A percentile compares a stretch with the other conserved stretches of the same genome.
phyloP scores from a whole-genome alignment of 2,113 vertebrate species.

The Phodopus roborovskii region DNA sequence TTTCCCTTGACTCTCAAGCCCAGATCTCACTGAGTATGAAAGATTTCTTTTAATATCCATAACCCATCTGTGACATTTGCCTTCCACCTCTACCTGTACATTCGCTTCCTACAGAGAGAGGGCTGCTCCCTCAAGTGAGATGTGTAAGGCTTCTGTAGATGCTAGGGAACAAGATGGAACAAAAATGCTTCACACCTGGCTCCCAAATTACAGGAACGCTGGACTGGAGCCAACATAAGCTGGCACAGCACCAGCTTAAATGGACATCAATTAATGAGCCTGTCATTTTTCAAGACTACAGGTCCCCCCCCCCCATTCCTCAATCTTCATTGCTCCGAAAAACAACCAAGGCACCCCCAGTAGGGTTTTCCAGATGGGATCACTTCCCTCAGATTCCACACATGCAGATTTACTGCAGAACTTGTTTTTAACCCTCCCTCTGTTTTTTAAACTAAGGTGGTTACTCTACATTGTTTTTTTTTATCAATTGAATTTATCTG shows the following conservation, averaged over 20 bases:
- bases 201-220: slow-evolving; percentile 89
- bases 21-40: slow-evolving; percentile 70
- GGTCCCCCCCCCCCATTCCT: too few species aligned
- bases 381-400: slow-evolving; percentile 85
- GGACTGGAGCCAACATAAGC: slow-evolving; percentile 88
- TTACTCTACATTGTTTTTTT: slow-evolving; percentile 81
- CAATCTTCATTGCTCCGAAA: slow-evolving; percentile 82
- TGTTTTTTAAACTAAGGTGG: slow-evolving; percentile 75
- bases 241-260: slow-evolving; percentile 90
- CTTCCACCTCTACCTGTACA: slow-evolving; percentile 87
- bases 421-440: slow-evolving; percentile 62
- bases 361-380: slow-evolving; percentile 89
- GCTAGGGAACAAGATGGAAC: slow-evolving; percentile 89
- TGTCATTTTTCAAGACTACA: slow-evolving; percentile 89
- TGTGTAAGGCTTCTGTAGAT: slow-evolving; percentile 87
- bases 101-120: slow-evolving; percentile 88
- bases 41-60: slow-evolving; percentile 36
- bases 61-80: slow-evolving; percentile 85
- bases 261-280: slow-evolving; percentile 91
- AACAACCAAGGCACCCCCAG: slow-evolving; percentile 84
- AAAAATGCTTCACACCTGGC: slow-evolving; percentile 91
- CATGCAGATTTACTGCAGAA: slow-evolving; percentile 84
- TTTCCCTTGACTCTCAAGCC: slow-evolving; percentile 61
- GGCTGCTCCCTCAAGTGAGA: slow-evolving; percentile 84
- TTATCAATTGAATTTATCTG: slow-evolving; percentile 80